A percentile compares a stretch with the other conserved stretches of the same genome.
phyloP scores from a whole-genome alignment of 1,140 invertebrate genomes.

The Whitmania pigra region DNA sequence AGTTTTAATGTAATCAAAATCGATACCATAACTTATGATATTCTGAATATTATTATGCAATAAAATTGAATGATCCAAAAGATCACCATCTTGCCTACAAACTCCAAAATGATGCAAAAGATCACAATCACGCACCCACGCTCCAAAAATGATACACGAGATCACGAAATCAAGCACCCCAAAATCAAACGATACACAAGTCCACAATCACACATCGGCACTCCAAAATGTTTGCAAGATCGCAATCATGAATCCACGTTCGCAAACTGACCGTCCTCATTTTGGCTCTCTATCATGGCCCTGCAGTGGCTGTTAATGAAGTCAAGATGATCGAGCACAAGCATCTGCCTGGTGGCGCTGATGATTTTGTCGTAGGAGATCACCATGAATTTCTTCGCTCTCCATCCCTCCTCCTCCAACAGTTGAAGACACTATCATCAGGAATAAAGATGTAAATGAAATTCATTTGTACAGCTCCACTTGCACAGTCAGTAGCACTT shows the following conservation, averaged over 20 bases:
- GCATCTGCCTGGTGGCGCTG: background rate
- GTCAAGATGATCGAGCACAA: background rate
- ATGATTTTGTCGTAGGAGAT: conserved; percentile 2
- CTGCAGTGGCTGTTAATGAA: background rate
- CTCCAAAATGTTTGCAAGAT: too few relatives aligned
- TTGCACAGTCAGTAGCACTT: too few relatives aligned
- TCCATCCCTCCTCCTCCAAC: background rate
- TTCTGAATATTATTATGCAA: background rate
- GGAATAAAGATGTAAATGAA: background rate
- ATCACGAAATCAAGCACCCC: too few relatives aligned
- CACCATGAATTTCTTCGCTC: background rate
- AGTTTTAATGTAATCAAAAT: too few relatives aligned
- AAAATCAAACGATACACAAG: too few relatives aligned
- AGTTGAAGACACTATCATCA: background rate
- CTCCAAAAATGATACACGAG: background rate
- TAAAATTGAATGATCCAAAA: background rate
- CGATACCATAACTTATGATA: too few relatives aligned
- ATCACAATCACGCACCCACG: background rate
- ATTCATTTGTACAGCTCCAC: too few relatives aligned
- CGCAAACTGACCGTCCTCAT: background rate
- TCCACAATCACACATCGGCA: too few relatives aligned
- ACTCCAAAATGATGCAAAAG: too few relatives aligned
- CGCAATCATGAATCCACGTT: background rate
- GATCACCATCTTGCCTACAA: background rate
- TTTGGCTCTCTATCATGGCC: background rate